These are phyloP conservation scores for Tamandua tetradactyla DNA, from an alignment of 2,797 vertebrate species.

Conservation along the genomic window DNA sequence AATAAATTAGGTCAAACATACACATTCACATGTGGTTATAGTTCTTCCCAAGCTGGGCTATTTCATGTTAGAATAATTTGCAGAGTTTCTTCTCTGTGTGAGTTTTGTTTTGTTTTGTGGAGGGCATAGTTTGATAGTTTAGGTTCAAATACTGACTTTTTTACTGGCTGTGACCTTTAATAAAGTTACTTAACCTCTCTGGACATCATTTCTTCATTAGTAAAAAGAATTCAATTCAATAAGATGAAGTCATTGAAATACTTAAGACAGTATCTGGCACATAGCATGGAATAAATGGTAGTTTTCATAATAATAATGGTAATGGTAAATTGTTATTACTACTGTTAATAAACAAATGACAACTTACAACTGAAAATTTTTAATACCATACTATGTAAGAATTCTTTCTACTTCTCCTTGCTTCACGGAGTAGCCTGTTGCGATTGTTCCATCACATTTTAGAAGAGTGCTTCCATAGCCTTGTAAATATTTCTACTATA, in stretches of 20 bases:
- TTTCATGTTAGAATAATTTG: constrained; percentile 43
- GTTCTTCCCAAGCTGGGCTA: not conserved
- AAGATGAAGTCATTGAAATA: constrained; percentile 36
- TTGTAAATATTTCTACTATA: not conserved
- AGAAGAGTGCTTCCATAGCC: constrained; percentile 33
- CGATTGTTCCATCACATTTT: constrained; percentile 41
- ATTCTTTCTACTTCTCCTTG: constrained; percentile 22
- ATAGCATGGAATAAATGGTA: not conserved
- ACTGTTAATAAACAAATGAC: constrained; percentile 13
- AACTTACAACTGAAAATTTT: constrained; percentile 51
- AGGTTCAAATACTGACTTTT: constrained; percentile 46
- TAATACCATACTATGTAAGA: constrained; percentile 22
- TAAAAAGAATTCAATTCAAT: constrained; percentile 23
- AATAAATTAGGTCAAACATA: constrained; percentile 12
- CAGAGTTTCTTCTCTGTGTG: constrained; percentile 24
- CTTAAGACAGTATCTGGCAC: not conserved
- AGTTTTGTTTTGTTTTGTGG: not conserved
- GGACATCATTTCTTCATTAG: constrained; percentile 27
- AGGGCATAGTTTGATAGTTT: constrained; percentile 24
- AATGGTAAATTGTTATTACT: not conserved
- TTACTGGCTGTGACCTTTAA: constrained; percentile 12
- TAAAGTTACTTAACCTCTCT: constrained; percentile 41
- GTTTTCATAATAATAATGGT: not conserved
- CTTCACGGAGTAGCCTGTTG: not conserved
- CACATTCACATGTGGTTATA: not conserved